phyloP scores from a whole-genome alignment of 2,888 invertebrate genomes.

The Ennomos fuscantarius region DNA sequence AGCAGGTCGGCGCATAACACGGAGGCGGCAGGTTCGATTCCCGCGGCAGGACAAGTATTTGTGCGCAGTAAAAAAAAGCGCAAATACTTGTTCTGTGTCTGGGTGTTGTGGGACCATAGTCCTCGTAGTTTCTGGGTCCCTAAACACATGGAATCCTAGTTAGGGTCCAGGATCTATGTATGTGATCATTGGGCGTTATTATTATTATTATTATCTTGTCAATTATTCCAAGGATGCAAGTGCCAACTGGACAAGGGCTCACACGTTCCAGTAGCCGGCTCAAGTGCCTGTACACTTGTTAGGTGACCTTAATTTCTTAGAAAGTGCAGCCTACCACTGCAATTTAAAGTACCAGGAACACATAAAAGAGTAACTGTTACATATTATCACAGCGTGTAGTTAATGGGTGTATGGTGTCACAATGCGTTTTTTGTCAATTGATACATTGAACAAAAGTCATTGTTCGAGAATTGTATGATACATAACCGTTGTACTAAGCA shows the following conservation, averaged over 20 bases:
- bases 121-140: too few species aligned
- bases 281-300: constrained; percentile 12
- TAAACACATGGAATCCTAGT: too few species aligned
- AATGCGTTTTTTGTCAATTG: constrained; percentile 18
- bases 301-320: constrained; percentile 27
- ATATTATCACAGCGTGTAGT: constrained; percentile 20
- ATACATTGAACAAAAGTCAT: constrained; percentile 16
- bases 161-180: too few species aligned
- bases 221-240: constrained; percentile 1
- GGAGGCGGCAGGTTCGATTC: too few species aligned
- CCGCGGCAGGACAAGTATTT: too few species aligned
- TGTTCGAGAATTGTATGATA: constrained; percentile 7
- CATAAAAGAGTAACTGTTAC: constrained; percentile 24
- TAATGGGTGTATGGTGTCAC: constrained; percentile 17
- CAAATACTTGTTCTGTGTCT: too few species aligned
- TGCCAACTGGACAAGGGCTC: constrained; percentile 3
- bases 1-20: too few species aligned
- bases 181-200: too few species aligned
- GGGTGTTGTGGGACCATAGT: too few species aligned
- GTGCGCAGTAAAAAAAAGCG: too few species aligned
- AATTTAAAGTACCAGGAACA: constrained; percentile 30
- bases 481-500: too few species aligned
- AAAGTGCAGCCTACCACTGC: constrained; percentile 29
- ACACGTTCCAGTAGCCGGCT: constrained; percentile 11
- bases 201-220: background rate